phyloP scores from a whole-genome alignment of 2,888 invertebrate genomes.

The Caenorhabditis japonica region DNA sequence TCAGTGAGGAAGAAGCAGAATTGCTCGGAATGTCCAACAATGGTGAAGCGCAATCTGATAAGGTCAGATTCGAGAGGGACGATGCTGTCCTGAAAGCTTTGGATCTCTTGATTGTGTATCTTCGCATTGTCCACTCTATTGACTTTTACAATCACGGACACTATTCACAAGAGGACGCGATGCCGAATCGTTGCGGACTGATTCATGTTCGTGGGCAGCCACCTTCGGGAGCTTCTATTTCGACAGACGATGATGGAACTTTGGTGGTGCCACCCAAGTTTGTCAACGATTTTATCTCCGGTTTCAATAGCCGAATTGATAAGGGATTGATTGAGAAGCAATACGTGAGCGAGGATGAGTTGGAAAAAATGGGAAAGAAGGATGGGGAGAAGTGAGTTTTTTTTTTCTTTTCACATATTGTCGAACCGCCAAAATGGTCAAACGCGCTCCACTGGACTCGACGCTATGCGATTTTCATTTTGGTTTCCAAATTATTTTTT shows the following conservation, averaged over 20 bases:
- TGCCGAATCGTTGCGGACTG: constrained; percentile 97
- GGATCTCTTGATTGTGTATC: constrained; percentile 85
- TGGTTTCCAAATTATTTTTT: too few species aligned
- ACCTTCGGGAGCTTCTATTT: constrained; percentile 84
- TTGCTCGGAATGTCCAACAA: constrained; percentile 79
- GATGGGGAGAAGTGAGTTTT: constrained; percentile 81
- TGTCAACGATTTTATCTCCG: constrained; percentile 78
- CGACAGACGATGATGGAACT: constrained; percentile 78
- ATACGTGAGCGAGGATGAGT: constrained; percentile 84
- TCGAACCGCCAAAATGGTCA: too few species aligned
- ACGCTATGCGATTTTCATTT: too few species aligned
- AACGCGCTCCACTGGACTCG: too few species aligned
- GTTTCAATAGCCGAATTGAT: constrained; percentile 91
- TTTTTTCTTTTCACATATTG: constrained; percentile 26
- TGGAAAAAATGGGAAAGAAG: constrained; percentile 88
- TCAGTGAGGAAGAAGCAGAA: constrained; percentile 97
- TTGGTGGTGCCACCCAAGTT: constrained; percentile 63
- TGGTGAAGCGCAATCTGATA: constrained; percentile 81
- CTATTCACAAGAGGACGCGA: constrained; percentile 98
- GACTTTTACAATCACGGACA: constrained; percentile 99
- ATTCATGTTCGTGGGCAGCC: constrained; percentile 94
- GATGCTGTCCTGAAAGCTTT: constrained; percentile 82
- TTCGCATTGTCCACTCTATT: constrained; percentile 96
- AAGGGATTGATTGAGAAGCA: constrained; percentile 83
- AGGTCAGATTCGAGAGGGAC: constrained; percentile 83